Conservation (phyloP, 2,797 vertebrate species). For the Callimico goeldii region DNA sequence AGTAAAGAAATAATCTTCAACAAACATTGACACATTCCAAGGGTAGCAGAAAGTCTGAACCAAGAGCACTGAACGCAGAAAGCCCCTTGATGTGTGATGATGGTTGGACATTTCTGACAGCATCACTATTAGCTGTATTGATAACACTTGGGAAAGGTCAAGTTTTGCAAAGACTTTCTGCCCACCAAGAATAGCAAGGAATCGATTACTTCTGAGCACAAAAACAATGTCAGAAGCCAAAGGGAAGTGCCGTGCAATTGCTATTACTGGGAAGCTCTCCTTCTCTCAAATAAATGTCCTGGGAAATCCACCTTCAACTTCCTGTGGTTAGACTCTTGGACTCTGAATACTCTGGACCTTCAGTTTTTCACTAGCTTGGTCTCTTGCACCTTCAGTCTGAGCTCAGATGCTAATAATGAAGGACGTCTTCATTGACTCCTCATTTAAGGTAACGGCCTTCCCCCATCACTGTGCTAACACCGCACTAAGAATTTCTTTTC, state of each 20-base stretch:
- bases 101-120: constrained; percentile 54
- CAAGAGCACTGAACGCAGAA: neutral
- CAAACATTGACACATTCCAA: constrained; percentile 17
- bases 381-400: neutral
- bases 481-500: neutral
- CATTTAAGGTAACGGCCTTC: neutral
- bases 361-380: neutral
- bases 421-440: neutral
- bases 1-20: constrained; percentile 7
- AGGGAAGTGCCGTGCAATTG: neutral
- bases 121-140: constrained; percentile 41
- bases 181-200: constrained; percentile 62
- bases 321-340: neutral
- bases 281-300: neutral
- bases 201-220: constrained; percentile 38
- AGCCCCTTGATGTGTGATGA: constrained; percentile 10
- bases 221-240: constrained; percentile 30
- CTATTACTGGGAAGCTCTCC: neutral
- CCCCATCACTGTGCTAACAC: neutral
- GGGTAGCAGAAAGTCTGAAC: constrained; percentile 8
- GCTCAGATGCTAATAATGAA: neutral
- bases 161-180: constrained; percentile 67
- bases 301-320: neutral
- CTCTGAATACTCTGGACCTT: neutral
- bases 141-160: constrained; percentile 63